Evolutionary conservation across 2,113 vertebrate species (phyloP), one percentile per base, ranked within the genome.

Genomic region (Pluvialis apricaria): DNA sequence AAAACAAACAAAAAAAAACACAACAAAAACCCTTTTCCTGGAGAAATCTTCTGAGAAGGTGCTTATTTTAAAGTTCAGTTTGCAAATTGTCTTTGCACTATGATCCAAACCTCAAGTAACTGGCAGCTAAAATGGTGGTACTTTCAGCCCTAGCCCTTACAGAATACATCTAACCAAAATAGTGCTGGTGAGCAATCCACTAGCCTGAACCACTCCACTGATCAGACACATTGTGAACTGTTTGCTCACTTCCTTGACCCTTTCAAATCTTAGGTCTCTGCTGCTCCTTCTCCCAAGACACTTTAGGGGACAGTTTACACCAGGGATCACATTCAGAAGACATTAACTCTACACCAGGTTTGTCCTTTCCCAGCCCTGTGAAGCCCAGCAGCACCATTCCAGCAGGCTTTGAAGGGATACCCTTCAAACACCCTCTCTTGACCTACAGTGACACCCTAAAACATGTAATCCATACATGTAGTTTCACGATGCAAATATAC

Each of bases 381-480:
- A 55, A 79, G 28, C 24, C 9, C 51, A 58, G 18, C 61, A 92
- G 51, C 55, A 40, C 34, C 24, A 32, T 1, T 71, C 57, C 57
- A 14, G 8, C 4, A 28, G 40, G 3, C 20, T 80, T 47, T 80
- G n/a, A 51, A 79, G 61, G 22, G n/a, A 19, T 44, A 45, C 10
- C 34, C 32, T 55, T 87, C 57, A 34, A 54, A 72, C 32, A 51
- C 26, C 6, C 32, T 75, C 55, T 11, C 55, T 11, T 14, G 10
- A 45, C 47, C 42, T 60, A 44, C n/a, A 84, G 34, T 18, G 14
- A 45, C 26, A 54, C 7, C n/a, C 34, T 34, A 13, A 62, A 85
- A n/a, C 38, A 42, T 12, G 21, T 24, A 44, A 78, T 49, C 15
- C 51, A 3, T 12, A 70, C 0, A 1, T 0, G 2, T 0, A 19